Evolutionary conservation across 2,888 invertebrate species (phyloP), one percentile per base, ranked within the genome.

Genomic region (Chaetoderma sp.): DNA sequence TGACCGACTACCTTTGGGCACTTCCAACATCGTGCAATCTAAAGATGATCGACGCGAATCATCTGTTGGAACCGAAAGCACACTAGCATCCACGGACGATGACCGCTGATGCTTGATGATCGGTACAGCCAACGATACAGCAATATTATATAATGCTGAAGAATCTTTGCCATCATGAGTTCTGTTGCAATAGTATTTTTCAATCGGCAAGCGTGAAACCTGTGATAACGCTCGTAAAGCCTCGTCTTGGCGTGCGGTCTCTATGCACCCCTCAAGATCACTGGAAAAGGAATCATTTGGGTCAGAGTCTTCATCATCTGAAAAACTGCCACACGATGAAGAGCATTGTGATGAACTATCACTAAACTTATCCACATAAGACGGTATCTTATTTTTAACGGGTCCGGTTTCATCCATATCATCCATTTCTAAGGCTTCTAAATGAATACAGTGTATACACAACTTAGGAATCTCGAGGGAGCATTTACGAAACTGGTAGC

Each of bases 401-500:
- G n/a, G n/a, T n/a, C n/a, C n/a, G n/a, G 52, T 32, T n/a, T 52
- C 32, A 21, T 55, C 57, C 56, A 18, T 21, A 55, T 56, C 42
- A 50, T 66, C 73, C 49, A 72, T 73, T n/a, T 74, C 73, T 30
- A 77, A 39, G 1, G 77, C 69, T 65, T 83, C 83, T 63, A 81
- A 60, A 63, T 83, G 79, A 28, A 83, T 73, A 68, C 83, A 83
- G 66, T 83, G 83, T 47, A 83, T 77, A 66, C 83, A 83, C 18
- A 83, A 67, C 47, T 78, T 78, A 5, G 83, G 83, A 60, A 83
- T 81, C 52, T 83, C 83, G 52, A 81, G 67, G 1, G 82, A 82
- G 0, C 77, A 71, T 32, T 79, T 50, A 16, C 81, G 67, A 33
- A 74, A 61, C 59, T 74, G 74, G 60, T 75, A 74, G 52, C 71